Conservation (phyloP, 2,888 invertebrate genomes). For the Sminthurides aquaticus region DNA sequence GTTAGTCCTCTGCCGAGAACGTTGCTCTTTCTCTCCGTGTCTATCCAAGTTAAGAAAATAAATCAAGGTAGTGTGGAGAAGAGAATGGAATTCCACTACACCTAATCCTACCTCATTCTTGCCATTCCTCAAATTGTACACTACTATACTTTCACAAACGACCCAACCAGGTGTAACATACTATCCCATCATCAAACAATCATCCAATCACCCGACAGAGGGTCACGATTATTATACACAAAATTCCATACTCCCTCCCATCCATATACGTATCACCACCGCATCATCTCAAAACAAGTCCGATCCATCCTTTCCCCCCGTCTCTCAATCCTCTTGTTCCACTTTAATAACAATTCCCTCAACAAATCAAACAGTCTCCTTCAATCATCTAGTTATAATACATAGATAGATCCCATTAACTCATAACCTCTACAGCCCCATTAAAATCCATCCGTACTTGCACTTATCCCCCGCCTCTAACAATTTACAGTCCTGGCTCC, state of each 20-base stretch:
- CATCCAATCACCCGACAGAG: not conserved
- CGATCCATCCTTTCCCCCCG: not conserved
- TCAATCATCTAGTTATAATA: no score
- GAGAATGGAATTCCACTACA: not conserved
- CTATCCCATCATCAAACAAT: not conserved
- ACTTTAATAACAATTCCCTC: no score
- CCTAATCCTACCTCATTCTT: slow-evolving; percentile 17
- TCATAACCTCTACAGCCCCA: no score
- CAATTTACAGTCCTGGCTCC: no score
- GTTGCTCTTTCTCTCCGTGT: no score
- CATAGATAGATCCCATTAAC: no score
- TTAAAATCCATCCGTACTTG: no score
- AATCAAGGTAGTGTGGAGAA: not conserved
- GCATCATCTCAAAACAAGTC: not conserved
- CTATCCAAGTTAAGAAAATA: no score
- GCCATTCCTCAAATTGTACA: not conserved
- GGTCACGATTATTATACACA: not conserved
- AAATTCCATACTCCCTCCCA: not conserved
- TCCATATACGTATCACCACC: not conserved
- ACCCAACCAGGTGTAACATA: not conserved
- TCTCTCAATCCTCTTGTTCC: not conserved
- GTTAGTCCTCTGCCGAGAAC: no score
- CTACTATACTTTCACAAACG: not conserved
- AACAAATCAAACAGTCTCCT: no score
- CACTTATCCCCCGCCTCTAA: no score